phyloP scores from a whole-genome alignment of 2,888 invertebrate genomes.

The Entomobrya proxima region DNA sequence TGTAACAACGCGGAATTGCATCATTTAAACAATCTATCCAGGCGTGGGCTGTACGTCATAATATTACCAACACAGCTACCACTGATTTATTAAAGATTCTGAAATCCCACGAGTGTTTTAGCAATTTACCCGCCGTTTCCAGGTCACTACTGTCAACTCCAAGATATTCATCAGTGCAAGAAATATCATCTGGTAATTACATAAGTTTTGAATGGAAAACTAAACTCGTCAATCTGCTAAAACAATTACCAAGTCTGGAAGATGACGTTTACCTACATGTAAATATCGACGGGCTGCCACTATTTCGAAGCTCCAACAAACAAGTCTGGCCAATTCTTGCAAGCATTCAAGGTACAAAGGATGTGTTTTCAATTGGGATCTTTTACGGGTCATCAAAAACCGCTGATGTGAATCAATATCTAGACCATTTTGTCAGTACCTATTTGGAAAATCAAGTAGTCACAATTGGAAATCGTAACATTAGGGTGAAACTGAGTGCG shows the following conservation, averaged over 20 bases:
- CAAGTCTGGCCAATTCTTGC: conserved; percentile 30
- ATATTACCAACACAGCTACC: background rate
- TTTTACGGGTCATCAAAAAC: background rate
- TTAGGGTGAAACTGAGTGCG: background rate
- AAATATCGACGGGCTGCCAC: conserved; percentile 11
- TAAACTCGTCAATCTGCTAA: background rate
- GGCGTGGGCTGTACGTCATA: background rate
- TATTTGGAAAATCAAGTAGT: no score
- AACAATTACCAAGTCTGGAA: no score
- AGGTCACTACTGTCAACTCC: background rate
- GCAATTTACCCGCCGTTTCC: background rate
- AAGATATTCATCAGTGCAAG: no score
- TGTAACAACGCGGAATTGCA: no score
- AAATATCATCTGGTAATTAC: background rate
- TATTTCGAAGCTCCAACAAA: background rate
- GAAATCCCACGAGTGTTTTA: background rate
- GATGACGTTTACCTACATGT: no score
- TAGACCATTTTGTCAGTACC: no score
- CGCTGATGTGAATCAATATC: background rate
- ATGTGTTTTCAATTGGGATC: background rate
- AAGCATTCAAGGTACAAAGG: no score
- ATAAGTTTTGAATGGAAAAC: background rate
- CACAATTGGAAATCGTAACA: no score
- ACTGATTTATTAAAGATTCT: background rate
- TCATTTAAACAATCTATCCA: no score